A percentile compares a stretch with the other conserved stretches of the same genome.
These are phyloP conservation scores for Sialia sialis DNA, from an alignment of 2,113 vertebrate species.

Conservation along the genomic window DNA sequence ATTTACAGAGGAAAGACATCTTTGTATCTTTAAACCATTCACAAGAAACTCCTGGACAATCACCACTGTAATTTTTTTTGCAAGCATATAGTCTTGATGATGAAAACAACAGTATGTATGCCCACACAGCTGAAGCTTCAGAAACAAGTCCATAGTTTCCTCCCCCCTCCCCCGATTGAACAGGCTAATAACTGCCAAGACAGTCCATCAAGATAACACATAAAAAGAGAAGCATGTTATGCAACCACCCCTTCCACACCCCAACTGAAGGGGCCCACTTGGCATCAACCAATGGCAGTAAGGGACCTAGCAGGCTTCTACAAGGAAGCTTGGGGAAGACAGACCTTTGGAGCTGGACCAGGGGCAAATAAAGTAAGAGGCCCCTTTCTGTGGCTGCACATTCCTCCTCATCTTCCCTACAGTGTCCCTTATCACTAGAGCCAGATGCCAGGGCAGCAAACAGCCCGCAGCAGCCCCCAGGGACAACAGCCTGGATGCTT, in stretches of 20 bases:
- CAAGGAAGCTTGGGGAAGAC: neutral
- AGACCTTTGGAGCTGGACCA: neutral
- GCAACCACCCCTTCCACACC: neutral
- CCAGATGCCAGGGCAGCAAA: neutral
- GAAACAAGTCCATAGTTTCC: neutral
- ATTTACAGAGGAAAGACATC: neutral
- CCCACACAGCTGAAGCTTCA: neutral
- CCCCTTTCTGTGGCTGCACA: neutral
- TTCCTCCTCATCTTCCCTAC: neutral
- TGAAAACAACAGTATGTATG: neutral
- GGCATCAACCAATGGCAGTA: neutral
- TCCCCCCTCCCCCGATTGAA: neutral
- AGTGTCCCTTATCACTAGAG: constrained; percentile 1
- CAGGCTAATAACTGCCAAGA: neutral
- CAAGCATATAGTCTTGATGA: neutral
- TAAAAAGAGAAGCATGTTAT: neutral
- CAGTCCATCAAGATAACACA: neutral
- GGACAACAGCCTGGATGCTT: neutral
- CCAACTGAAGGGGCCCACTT: neutral
- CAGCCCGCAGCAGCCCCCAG: neutral
- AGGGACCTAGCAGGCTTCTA: neutral
- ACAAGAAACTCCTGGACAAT: neutral
- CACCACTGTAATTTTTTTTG: neutral
- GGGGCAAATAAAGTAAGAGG: neutral
- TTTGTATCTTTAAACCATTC: neutral